A percentile compares a stretch with the other conserved stretches of the same genome.
Conservation (phyloP, 1,140 invertebrate species). For the Yoshiicerus persimilis region DNA sequence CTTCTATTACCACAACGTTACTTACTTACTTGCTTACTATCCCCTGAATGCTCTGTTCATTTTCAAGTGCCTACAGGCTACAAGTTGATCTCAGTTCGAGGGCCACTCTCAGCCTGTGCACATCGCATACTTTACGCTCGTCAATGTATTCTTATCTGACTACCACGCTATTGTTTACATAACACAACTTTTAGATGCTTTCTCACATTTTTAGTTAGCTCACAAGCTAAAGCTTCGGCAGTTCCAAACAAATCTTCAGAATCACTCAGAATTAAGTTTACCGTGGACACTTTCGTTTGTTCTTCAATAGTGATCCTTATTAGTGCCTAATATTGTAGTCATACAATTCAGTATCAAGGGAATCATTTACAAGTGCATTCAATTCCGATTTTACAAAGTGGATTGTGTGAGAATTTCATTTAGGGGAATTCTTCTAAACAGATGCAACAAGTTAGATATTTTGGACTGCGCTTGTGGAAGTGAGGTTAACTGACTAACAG, state of each 20-base stretch:
- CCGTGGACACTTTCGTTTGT: too few relatives aligned
- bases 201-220: too few relatives aligned
- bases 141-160: background rate
- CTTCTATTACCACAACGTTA: background rate
- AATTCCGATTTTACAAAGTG: too few relatives aligned
- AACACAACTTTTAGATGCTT: too few relatives aligned
- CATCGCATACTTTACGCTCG: background rate
- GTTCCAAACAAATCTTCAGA: too few relatives aligned
- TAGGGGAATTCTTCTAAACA: background rate
- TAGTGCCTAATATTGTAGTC: too few relatives aligned
- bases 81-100: constrained; percentile 38
- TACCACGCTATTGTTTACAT: background rate
- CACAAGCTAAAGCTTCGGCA: too few relatives aligned
- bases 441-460: background rate
- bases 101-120: constrained; percentile 34
- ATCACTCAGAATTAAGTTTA: too few relatives aligned
- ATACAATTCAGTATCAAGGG: too few relatives aligned
- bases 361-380: too few relatives aligned
- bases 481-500: background rate
- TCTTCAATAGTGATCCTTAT: too few relatives aligned
- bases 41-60: constrained; percentile 2
- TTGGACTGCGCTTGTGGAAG: background rate
- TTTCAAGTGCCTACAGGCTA: constrained; percentile 28
- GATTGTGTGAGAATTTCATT: too few relatives aligned
- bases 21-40: background rate